Percentiles rank a stretch among this genome's conserved stretches.
phyloP scores from a whole-genome alignment of 2,888 invertebrate genomes.

The Eupithecia exiguata region DNA sequence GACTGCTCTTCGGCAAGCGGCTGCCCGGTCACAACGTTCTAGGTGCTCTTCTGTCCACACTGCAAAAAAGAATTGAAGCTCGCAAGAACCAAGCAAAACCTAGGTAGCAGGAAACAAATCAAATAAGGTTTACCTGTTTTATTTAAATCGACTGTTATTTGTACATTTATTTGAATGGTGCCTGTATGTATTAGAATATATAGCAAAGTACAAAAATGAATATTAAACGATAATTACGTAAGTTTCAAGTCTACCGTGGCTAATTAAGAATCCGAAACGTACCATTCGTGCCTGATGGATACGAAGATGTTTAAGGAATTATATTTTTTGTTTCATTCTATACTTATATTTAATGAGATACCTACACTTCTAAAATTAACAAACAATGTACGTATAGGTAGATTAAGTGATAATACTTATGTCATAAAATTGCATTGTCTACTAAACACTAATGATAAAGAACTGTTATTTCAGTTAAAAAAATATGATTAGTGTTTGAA shows the following conservation, averaged over 20 bases:
- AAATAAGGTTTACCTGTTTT: constrained; percentile 5
- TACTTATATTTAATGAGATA: not conserved
- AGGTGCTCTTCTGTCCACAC: constrained; percentile 89
- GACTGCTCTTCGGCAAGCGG: constrained; percentile 93
- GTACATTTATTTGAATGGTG: constrained; percentile 27
- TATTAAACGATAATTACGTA: constrained; percentile 9
- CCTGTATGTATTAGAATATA: constrained; percentile 9
- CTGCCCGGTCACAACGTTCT: constrained; percentile 95
- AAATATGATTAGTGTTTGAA: not conserved
- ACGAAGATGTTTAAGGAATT: not conserved
- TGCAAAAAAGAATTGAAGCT: constrained; percentile 92
- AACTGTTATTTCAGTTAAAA: not conserved
- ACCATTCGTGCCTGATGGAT: not conserved
- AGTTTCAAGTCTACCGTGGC: constrained; percentile 29
- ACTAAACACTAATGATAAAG: not conserved
- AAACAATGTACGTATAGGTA: not conserved
- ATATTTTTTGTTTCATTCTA: not conserved
- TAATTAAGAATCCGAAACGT: not conserved
- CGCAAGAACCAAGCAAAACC: constrained; percentile 79
- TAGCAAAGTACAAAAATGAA: constrained; percentile 30
- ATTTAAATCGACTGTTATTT: constrained; percentile 14
- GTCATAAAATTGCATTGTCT: not conserved
- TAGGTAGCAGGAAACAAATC: constrained; percentile 61
- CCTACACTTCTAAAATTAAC: not conserved
- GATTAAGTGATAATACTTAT: not conserved